Conservation (phyloP, 2,888 invertebrate genomes). For the Nebria brevicollis region DNA sequence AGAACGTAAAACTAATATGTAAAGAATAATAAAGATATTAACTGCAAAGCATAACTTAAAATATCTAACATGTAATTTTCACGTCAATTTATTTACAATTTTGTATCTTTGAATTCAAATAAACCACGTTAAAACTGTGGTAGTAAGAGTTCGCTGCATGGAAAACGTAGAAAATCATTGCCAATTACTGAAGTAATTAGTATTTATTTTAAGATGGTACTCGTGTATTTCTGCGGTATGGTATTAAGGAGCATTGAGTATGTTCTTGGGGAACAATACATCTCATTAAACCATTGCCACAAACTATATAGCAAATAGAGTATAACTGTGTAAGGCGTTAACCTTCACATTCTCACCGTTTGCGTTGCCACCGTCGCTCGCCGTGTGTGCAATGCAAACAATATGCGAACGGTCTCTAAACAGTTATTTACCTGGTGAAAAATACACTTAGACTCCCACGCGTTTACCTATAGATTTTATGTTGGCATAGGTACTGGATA, state of each 20-base stretch:
- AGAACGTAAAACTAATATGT: not conserved
- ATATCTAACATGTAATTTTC: not conserved
- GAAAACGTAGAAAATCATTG: not conserved
- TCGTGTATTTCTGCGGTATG: constrained; percentile 10
- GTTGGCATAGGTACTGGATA: not conserved
- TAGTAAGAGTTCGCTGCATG: not conserved
- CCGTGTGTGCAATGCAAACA: constrained; percentile 9
- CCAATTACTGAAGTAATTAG: constrained; percentile 23
- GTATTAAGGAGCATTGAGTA: not conserved
- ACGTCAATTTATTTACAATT: not conserved
- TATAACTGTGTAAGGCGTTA: constrained; percentile 32
- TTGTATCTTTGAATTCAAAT: not conserved
- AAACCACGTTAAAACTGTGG: no score
- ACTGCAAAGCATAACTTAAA: not conserved
- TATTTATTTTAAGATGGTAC: constrained; percentile 27
- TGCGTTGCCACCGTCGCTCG: not conserved
- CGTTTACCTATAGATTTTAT: not conserved
- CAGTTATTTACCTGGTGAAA: constrained; percentile 30
- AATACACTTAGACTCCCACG: constrained; percentile 28
- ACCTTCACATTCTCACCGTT: constrained; percentile 29
- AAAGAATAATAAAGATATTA: not conserved
- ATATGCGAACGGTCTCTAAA: constrained; percentile 24
- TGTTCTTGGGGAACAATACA: constrained; percentile 26
- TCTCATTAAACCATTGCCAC: constrained; percentile 23
- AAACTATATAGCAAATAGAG: constrained; percentile 27